phyloP scores from a whole-genome alignment of 1,140 invertebrate genomes.

The Danaus plexippus region DNA sequence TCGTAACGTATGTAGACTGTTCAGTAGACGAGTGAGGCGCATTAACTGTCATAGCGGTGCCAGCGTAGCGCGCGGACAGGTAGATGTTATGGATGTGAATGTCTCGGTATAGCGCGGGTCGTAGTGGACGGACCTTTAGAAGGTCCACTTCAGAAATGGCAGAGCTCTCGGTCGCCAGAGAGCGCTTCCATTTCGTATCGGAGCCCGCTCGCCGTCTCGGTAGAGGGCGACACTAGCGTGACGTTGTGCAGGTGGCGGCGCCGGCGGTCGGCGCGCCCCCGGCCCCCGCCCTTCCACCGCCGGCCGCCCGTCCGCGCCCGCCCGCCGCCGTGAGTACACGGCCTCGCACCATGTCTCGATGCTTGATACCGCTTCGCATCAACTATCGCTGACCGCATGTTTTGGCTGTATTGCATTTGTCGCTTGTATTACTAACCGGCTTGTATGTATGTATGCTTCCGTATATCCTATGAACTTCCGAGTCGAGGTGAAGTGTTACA shows the following conservation, averaged over 20 bases:
- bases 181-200: not conserved
- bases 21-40: constrained; percentile 8
- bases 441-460: no score
- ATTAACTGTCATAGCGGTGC: constrained; percentile 20
- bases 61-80: constrained; percentile 47
- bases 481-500: no score
- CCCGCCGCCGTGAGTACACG: constrained; percentile 11
- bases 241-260: constrained; percentile 51
- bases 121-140: no score
- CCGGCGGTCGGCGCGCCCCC: constrained; percentile 34
- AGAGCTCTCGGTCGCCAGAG: no score
- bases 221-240: constrained; percentile 32
- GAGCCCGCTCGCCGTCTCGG: constrained; percentile 12
- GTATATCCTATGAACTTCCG: no score
- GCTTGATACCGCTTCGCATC: constrained; percentile 12
- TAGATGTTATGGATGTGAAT: constrained; percentile 68
- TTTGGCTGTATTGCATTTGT: no score
- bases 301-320: constrained; percentile 45
- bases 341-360: constrained; percentile 14
- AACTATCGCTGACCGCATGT: constrained; percentile 6
- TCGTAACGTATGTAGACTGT: no score
- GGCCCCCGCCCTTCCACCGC: constrained; percentile 69
- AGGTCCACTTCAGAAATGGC: no score
- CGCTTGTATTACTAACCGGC: no score
- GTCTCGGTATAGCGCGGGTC: constrained; percentile 24